Evolutionary conservation across 2,888 invertebrate genomes (phyloP).

Genomic region (Polydrusus tereticollis): DNA sequence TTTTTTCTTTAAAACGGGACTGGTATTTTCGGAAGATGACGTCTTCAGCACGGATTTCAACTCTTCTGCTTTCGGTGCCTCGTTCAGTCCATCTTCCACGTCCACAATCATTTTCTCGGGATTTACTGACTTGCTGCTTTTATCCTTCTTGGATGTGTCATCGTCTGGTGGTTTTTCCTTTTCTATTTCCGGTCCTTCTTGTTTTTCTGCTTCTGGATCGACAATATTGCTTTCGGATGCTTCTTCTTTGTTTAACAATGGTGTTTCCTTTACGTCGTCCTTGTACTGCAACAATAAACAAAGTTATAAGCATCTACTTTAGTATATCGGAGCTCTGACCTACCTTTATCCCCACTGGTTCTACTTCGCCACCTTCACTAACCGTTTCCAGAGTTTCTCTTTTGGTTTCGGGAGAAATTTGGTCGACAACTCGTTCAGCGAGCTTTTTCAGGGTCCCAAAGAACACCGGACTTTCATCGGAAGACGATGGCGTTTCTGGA

Average conservation of each 20-base stretch:
- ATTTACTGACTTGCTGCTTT: neutral
- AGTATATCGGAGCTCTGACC: neutral
- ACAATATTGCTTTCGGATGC: constrained; percentile 22
- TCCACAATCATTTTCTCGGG: constrained; percentile 59
- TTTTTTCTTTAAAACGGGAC: constrained; percentile 63
- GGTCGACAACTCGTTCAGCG: constrained; percentile 61
- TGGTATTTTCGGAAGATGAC: constrained; percentile 45
- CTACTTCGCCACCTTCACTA: constrained; percentile 52
- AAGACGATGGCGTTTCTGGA: constrained; percentile 56
- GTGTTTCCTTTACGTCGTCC: neutral
- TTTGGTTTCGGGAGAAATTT: constrained; percentile 57
- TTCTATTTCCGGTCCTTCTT: neutral
- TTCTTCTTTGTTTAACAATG: neutral
- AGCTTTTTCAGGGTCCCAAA: constrained; percentile 59
- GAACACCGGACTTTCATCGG: constrained; percentile 40
- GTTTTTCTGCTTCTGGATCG: constrained; percentile 5
- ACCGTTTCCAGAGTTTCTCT: constrained; percentile 53
- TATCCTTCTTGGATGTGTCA: neutral
- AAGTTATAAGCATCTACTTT: neutral
- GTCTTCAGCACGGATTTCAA: constrained; percentile 57
- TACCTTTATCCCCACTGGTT: constrained; percentile 3
- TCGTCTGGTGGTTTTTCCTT: neutral
- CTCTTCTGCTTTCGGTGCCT: constrained; percentile 53
- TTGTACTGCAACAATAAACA: neutral
- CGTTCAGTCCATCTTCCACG: constrained; percentile 65